Percentiles rank a stretch among this genome's conserved stretches.
Evolutionary conservation across 2,797 vertebrate species (phyloP).

Genomic region (Craterocephalus amniculus): DNA sequence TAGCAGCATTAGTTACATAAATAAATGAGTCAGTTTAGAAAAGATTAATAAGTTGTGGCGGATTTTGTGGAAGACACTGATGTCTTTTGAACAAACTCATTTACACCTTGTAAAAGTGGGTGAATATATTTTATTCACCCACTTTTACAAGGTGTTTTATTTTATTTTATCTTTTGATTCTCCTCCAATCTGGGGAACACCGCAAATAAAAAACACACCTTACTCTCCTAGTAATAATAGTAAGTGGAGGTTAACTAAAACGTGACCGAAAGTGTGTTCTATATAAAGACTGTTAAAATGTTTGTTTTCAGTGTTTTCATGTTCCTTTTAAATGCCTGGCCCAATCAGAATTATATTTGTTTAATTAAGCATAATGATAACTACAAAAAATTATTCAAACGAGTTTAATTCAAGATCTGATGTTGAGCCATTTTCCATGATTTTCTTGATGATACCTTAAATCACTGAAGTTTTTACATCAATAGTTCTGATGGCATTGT

Average conservation of each 20-base stretch:
- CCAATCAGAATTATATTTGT: no score
- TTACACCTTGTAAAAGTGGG: not conserved
- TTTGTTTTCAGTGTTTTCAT: no score
- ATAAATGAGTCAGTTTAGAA: slow-evolving; percentile 19
- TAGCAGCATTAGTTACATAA: slow-evolving; percentile 9
- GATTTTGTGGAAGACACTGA: not conserved
- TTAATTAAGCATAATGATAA: no score
- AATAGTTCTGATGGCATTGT: no score
- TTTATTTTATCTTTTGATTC: not conserved
- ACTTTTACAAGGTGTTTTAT: no score
- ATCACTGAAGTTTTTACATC: no score
- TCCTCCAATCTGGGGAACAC: not conserved
- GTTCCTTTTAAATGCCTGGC: no score
- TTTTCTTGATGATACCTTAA: no score
- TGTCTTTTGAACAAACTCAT: not conserved
- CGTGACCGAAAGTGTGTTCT: not conserved
- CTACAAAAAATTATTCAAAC: no score
- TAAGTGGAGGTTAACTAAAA: not conserved
- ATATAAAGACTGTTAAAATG: not conserved
- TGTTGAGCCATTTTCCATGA: no score
- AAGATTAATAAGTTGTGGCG: slow-evolving; percentile 8
- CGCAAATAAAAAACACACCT: not conserved
- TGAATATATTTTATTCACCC: not conserved
- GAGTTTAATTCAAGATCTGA: no score
- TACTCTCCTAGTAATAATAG: not conserved